Percentiles rank a stretch among this genome's conserved stretches.
Conservation (phyloP, 2,797 vertebrate species). For the Typhlichthys subterraneus region DNA sequence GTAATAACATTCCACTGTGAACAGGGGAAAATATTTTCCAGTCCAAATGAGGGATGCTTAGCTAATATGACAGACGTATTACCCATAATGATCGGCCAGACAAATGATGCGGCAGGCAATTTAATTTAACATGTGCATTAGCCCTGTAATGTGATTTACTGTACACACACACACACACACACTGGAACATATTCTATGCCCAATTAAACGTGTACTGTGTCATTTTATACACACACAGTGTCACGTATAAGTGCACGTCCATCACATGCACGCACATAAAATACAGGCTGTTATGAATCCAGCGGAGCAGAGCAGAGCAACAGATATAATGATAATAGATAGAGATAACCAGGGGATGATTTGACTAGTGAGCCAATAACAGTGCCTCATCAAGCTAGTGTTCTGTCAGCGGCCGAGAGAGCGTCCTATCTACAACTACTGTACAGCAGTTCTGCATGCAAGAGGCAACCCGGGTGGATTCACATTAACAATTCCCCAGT, state of each 20-base stretch:
- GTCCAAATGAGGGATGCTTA: conserved; percentile 69
- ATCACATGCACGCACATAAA: conserved; percentile 15
- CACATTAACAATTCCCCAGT: too few species aligned
- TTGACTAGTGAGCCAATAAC: conserved; percentile 37
- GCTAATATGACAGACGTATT: conserved; percentile 75
- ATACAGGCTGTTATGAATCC: conserved; percentile 23
- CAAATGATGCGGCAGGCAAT: conserved; percentile 75
- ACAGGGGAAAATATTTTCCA: conserved; percentile 59
- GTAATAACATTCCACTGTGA: conserved; percentile 37
- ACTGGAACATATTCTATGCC: conserved; percentile 22
- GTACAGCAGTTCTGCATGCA: not conserved
- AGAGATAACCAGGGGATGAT: conserved; percentile 29
- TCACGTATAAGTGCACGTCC: conserved; percentile 12
- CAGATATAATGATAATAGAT: conserved; percentile 50
- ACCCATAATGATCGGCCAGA: conserved; percentile 66
- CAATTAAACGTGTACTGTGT: conserved; percentile 13
- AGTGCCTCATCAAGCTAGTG: conserved; percentile 25
- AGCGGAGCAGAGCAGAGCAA: conserved; percentile 15
- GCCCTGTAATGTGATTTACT: conserved; percentile 72
- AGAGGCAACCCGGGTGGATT: not conserved
- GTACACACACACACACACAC: conserved; percentile 34
- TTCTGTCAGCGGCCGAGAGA: not conserved
- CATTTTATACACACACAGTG: conserved; percentile 3
- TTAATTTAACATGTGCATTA: conserved; percentile 78
- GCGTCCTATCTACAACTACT: not conserved